Evolutionary conservation across 2,888 invertebrate species (phyloP).

Genomic region (Drosophila formosana): DNA sequence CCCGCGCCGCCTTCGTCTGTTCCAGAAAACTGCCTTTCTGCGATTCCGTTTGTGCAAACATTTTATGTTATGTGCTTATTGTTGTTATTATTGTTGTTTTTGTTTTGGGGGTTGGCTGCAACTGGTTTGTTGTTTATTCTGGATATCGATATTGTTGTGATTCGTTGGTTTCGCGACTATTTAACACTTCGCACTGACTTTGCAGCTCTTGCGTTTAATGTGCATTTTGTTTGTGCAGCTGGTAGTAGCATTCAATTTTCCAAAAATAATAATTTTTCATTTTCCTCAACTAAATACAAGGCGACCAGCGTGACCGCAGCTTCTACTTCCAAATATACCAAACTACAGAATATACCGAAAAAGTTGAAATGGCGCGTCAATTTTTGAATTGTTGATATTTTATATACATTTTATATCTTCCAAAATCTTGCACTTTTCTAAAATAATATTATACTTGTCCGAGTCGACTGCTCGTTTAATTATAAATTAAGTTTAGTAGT

Average conservation of each 20-base stretch:
- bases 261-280: slow-evolving; percentile 66
- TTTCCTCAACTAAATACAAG: slow-evolving; percentile 37
- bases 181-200: slow-evolving; percentile 31
- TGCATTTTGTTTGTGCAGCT: slow-evolving; percentile 43
- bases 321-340: not conserved
- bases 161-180: slow-evolving; percentile 38
- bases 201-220: slow-evolving; percentile 25
- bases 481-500: too few species aligned
- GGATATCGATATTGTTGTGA: slow-evolving; percentile 17
- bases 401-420: too few species aligned
- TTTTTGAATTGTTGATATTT: not conserved
- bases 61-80: slow-evolving; percentile 71
- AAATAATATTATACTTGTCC: too few species aligned
- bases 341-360: not conserved
- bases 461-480: too few species aligned
- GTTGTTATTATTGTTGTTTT: slow-evolving; percentile 32
- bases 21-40: slow-evolving; percentile 91
- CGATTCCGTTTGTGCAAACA: slow-evolving; percentile 88
- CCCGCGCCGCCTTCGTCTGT: slow-evolving; percentile 95
- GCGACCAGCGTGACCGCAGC: not conserved
- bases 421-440: too few species aligned
- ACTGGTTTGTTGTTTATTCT: slow-evolving; percentile 19
- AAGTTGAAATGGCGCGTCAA: not conserved
- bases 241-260: slow-evolving; percentile 49
- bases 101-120: slow-evolving; percentile 32